Evolutionary conservation across 2,888 invertebrate genomes (phyloP), one percentile per base, ranked within the genome.

Genomic region (Scelioninae gen. 1): DNA sequence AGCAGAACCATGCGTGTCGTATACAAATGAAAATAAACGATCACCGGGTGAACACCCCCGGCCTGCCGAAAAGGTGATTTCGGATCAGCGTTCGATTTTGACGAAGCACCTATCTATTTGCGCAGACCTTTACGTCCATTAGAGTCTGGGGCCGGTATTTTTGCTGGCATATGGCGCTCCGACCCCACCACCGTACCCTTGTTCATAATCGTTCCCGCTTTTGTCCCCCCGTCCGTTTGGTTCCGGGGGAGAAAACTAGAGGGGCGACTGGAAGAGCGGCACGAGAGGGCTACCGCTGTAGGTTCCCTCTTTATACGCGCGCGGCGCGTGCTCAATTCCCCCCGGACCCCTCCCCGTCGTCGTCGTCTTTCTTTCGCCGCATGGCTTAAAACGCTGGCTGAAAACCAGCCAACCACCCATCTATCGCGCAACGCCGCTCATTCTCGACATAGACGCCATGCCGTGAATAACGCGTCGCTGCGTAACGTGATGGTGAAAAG

Each of bases 241-340:
- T 88, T 88, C 88, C 86, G 84, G 86, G 87, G 89, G 86, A 84
- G 83, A 84, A 84, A 88, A 86, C 86, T 77, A 85, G 86, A 71
- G 85, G 86, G 86, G 86, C 55, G 77, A 84, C 68, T 53, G 77
- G 47, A 71, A 80, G 66, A 65, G 60, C 80, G 80, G 81, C 72
- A 78, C 79, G 80, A 77, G 71, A 72, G 72, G 86, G 88, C 87
- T 85, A 79, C 82, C 79, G 85, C 82, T 81, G 84, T 76, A 85
- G 84, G 85, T 58, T 71, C 85, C 86, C 87, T 74, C 68, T 77
- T 82, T 77, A 74, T 88, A 89, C 84, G 82, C 85, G 84, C 79
- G 83, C 88, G 92, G 92, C 92, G 92, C 92, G 92, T 92, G 92
- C 92, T 92, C 90, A 87, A 86, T 88, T 88, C 90, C 86, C 86